Percentiles rank a stretch among this genome's conserved stretches.
Evolutionary conservation across 2,797 vertebrate species (phyloP).

Genomic region (Notolepis coatsorum): DNA sequence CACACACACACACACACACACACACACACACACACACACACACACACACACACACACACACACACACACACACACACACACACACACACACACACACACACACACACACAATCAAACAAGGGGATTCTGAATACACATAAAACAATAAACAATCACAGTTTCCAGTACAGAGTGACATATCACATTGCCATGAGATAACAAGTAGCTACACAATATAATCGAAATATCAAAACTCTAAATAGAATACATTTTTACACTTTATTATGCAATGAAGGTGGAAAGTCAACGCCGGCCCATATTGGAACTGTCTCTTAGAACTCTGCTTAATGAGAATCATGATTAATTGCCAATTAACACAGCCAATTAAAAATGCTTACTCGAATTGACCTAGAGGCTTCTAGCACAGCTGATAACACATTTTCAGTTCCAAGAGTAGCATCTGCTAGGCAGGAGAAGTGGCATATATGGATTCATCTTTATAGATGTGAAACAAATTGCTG

Average conservation of each 20-base stretch:
- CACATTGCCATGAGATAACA: constrained; percentile 19
- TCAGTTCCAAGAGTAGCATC: constrained; percentile 19
- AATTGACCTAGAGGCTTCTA: background rate
- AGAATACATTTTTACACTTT: constrained; percentile 16
- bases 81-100: background rate
- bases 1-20: background rate
- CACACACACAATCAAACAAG: background rate
- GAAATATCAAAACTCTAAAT: constrained; percentile 6
- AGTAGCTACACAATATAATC: background rate
- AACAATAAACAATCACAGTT: constrained; percentile 32
- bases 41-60: background rate
- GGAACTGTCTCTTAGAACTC: constrained; percentile 6
- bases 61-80: background rate
- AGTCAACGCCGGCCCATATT: background rate
- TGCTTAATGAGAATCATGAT: constrained; percentile 28
- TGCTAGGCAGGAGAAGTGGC: constrained; percentile 36
- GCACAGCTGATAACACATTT: constrained; percentile 33
- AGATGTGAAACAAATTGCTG: constrained; percentile 49
- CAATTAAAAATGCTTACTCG: constrained; percentile 22
- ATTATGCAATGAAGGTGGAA: constrained; percentile 4
- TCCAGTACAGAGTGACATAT: constrained; percentile 13
- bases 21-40: background rate
- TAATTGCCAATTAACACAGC: constrained; percentile 41
- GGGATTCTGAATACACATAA: constrained; percentile 11
- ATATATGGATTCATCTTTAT: constrained; percentile 23